Evolutionary conservation across 2,113 vertebrate species (phyloP).

Genomic region (Columba janthina): DNA sequence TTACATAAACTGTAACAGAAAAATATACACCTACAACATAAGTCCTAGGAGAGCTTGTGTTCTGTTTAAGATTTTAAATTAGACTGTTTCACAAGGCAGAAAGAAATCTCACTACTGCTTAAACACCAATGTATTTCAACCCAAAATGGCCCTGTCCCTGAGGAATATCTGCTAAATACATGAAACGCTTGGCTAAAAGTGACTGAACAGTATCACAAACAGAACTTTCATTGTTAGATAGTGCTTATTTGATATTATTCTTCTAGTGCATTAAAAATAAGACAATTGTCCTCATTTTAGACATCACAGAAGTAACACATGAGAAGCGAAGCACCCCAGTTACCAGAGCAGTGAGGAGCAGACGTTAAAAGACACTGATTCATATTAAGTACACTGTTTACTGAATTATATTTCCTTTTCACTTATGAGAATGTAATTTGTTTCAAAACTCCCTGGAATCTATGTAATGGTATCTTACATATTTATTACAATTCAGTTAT

Average conservation of each 20-base stretch:
- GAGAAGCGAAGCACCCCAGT: not conserved
- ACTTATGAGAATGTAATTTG: not conserved
- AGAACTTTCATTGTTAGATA: not conserved
- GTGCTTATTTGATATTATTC: not conserved
- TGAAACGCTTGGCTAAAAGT: not conserved
- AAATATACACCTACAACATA: not conserved
- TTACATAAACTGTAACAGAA: not conserved
- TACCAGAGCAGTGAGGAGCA: not conserved
- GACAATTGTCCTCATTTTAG: not conserved
- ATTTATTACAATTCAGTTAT: not conserved
- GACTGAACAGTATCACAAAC: not conserved
- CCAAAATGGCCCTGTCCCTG: not conserved
- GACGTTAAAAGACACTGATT: not conserved
- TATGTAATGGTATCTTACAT: not conserved
- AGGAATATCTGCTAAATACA: not conserved
- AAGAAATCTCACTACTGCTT: not conserved
- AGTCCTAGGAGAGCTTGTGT: not conserved
- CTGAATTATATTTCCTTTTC: not conserved
- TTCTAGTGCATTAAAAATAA: not conserved
- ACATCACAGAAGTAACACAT: not conserved
- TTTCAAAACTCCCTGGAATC: not conserved
- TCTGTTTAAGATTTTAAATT: not conserved
- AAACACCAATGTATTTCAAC: not conserved
- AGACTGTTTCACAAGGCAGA: not conserved
- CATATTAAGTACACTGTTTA: not conserved